Evolutionary conservation across 2,113 vertebrate genomes (phyloP).

Genomic region (Hylia prasina): DNA sequence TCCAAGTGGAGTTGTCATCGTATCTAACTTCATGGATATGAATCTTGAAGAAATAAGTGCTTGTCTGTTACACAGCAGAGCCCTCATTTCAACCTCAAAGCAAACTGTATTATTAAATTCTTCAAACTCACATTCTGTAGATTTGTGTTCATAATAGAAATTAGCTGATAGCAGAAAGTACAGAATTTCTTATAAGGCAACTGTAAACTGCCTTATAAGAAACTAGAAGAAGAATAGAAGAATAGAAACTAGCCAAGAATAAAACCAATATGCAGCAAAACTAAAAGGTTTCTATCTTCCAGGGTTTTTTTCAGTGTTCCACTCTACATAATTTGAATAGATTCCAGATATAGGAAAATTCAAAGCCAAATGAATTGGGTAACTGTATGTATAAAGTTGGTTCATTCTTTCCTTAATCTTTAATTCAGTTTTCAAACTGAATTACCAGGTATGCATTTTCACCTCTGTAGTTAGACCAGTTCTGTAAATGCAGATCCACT

Average conservation of each 20-base stretch:
- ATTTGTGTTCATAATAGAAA: not conserved
- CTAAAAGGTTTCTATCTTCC: not conserved
- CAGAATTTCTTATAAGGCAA: not conserved
- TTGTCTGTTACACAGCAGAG: not conserved
- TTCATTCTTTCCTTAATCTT: not conserved
- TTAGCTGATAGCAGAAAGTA: not conserved
- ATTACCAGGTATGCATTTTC: not conserved
- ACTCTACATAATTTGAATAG: not conserved
- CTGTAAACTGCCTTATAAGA: no score
- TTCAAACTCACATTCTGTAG: not conserved
- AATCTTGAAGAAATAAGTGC: not conserved
- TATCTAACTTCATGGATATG: not conserved
- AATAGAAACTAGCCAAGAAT: not conserved
- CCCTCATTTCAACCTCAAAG: not conserved
- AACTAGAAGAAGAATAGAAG: no score
- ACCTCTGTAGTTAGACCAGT: not conserved
- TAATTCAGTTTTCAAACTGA: not conserved
- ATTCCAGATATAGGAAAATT: not conserved
- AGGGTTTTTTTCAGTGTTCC: fast-evolving
- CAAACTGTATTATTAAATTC: not conserved
- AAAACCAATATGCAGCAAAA: not conserved
- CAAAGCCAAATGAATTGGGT: not conserved
- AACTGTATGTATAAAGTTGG: not conserved
- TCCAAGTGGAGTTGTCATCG: not conserved
- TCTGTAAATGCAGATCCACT: not conserved